A percentile compares a stretch with the other conserved stretches of the same genome.
phyloP scores from a whole-genome alignment of 2,888 invertebrate species.

The Aleiodes leptofemur region DNA sequence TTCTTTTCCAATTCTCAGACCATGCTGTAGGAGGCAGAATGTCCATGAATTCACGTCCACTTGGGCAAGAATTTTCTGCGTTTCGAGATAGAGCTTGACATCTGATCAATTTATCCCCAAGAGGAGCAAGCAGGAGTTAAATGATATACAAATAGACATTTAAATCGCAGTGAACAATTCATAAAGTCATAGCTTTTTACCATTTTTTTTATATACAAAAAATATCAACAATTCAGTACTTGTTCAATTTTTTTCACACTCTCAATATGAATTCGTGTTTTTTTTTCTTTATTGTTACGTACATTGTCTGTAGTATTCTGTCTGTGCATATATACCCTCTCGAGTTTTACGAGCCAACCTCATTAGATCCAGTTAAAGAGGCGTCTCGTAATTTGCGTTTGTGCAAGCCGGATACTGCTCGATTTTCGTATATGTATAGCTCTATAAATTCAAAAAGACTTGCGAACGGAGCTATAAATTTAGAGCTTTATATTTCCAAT shows the following conservation, averaged over 20 bases:
- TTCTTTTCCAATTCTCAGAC: background rate
- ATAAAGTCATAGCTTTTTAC: too few species aligned
- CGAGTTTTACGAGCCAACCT: conserved; percentile 43
- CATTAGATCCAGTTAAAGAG: conserved; percentile 47
- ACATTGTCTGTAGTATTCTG: background rate
- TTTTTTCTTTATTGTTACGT: background rate
- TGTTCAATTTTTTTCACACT: background rate
- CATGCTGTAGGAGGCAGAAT: conserved; percentile 1
- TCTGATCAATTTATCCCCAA: too few species aligned
- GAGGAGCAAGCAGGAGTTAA: too few species aligned
- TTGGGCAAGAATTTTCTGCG: too few species aligned
- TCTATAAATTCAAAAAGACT: background rate
- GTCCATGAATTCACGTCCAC: conserved; percentile 15
- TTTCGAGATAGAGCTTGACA: too few species aligned
- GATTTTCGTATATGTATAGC: conserved; percentile 3
- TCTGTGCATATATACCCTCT: background rate
- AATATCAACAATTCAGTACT: background rate
- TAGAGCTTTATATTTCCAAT: background rate
- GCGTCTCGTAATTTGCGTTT: conserved; percentile 45
- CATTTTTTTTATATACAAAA: conserved; percentile 14
- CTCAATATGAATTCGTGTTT: background rate
- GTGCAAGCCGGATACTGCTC: conserved; percentile 35
- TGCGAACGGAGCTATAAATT: conserved; percentile 7
- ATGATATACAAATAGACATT: too few species aligned
- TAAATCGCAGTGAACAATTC: too few species aligned